Base-by-base conservation (phyloP, 2,797 vertebrate genomes). In the Dallia pectoralis region DNA sequence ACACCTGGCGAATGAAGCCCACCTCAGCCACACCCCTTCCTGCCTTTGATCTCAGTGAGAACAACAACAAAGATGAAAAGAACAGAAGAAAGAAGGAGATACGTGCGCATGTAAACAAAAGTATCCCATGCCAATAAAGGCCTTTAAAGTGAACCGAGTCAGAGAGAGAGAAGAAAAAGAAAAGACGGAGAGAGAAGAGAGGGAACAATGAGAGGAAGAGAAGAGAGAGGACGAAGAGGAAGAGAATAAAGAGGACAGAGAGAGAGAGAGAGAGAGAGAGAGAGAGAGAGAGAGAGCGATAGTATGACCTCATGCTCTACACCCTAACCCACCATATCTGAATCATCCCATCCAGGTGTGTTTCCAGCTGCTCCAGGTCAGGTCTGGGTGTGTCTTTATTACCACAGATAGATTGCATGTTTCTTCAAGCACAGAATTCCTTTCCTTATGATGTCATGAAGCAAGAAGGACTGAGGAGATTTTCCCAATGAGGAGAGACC, bases 341-440 rank as follows among this genome's bases (percentile, higher is more conserved):
- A 91, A 80, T 91, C 89, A 90, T 67, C 64, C 73, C 76, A 70
- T 74, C 84, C 87, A 90, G 86, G 27, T 25, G 61, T 88, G 89
- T 89, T 90, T 87, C 73, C 87, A 86, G 81, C 86, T 91, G 83
- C 83, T 25, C 40, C 9, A 74, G 88, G 87, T 90, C 84, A 84
- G 81, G 74, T 72, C 76, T 77, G 88, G 88, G 89, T 85, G 89
- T 89, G 88, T 85, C 84, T 79, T 83, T 73, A 69, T 81, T 82
- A 81, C 72, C 64, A 59, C 73, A 56, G 68, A 88, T 68, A 87
- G 22, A 49, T 8, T 18, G 67, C 88, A 85, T 86, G 88, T 91
- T 85, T 85, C 81, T 80, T 89, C 89, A 89, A 84, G 88, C 83
- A 85, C 82, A 87, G 81, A 80, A 79, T 29, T 82, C 14, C 30